These are phyloP conservation scores for Sminthurides aquaticus DNA, from an alignment of 2,888 invertebrate species.

Conservation along the genomic window DNA sequence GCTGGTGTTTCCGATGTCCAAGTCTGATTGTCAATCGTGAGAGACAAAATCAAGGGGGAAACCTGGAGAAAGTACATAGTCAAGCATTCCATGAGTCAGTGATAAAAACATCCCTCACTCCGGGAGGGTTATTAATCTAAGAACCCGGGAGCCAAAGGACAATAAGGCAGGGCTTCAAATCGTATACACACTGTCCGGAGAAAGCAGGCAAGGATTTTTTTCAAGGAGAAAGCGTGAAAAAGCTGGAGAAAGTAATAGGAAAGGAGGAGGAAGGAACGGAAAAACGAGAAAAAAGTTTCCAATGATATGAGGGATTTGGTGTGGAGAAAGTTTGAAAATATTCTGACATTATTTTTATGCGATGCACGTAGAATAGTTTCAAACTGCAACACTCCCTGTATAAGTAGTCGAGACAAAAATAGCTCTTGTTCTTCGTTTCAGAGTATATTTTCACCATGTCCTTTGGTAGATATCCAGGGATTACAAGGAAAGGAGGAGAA, in stretches of 20 bases:
- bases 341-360: background rate
- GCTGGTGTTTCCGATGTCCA: constrained; percentile 35
- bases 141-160: background rate
- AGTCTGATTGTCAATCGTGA: constrained; percentile 41
- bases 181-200: too few species aligned
- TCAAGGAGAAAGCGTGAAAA: too few species aligned
- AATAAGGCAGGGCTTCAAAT: too few species aligned
- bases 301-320: constrained; percentile 3
- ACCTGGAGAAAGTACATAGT: constrained; percentile 25
- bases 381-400: too few species aligned
- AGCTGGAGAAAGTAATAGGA: background rate
- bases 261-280: background rate
- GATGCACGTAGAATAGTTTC: background rate
- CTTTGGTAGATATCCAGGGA: background rate
- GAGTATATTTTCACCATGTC: background rate
- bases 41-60: constrained; percentile 36
- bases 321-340: background rate
- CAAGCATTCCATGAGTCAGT: background rate
- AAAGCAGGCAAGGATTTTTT: too few species aligned
- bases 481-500: too few species aligned
- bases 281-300: constrained; percentile 9
- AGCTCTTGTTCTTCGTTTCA: too few species aligned
- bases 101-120: background rate
- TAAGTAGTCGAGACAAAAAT: too few species aligned
- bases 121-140: background rate